phyloP scores from a whole-genome alignment of 2,113 vertebrate species.

The Nothoprocta pentlandii region DNA sequence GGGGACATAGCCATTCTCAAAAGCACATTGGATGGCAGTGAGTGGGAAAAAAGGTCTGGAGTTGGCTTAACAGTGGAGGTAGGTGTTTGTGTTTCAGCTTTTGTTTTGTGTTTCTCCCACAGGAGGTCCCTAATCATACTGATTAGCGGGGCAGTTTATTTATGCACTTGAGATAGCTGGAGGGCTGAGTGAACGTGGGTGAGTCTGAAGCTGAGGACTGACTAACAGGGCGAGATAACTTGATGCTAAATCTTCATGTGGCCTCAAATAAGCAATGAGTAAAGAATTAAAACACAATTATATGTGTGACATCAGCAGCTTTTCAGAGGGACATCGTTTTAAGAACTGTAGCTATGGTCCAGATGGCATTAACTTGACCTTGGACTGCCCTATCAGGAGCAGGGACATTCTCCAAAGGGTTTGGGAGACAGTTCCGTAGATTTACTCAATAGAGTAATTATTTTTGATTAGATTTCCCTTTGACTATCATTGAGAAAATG shows the following conservation, averaged over 20 bases:
- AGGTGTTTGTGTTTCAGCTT: not conserved
- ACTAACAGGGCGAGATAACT: not conserved
- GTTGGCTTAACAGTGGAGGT: no score
- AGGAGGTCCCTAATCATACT: not conserved
- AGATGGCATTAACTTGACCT: not conserved
- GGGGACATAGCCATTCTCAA: not conserved
- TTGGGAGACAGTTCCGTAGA: not conserved
- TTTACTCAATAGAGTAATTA: not conserved
- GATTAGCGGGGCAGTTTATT: not conserved
- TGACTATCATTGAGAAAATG: not conserved
- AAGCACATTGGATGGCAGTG: not conserved
- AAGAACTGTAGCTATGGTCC: not conserved
- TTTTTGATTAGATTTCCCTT: not conserved
- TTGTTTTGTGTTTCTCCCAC: not conserved
- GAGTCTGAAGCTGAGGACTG: not conserved
- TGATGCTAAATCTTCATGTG: fast-evolving
- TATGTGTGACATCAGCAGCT: not conserved
- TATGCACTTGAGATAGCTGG: not conserved
- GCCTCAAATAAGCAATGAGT: not conserved
- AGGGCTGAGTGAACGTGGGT: not conserved
- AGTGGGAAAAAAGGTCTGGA: fast-evolving
- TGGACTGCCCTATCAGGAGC: not conserved
- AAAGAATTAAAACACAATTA: not conserved
- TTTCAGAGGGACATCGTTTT: not conserved
- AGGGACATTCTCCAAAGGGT: not conserved